Percentiles rank a stretch among this genome's conserved stretches.
These are phyloP conservation scores for Zeugodacus cucurbitae DNA, from an alignment of 1,140 invertebrate genomes.

Conservation along the genomic window DNA sequence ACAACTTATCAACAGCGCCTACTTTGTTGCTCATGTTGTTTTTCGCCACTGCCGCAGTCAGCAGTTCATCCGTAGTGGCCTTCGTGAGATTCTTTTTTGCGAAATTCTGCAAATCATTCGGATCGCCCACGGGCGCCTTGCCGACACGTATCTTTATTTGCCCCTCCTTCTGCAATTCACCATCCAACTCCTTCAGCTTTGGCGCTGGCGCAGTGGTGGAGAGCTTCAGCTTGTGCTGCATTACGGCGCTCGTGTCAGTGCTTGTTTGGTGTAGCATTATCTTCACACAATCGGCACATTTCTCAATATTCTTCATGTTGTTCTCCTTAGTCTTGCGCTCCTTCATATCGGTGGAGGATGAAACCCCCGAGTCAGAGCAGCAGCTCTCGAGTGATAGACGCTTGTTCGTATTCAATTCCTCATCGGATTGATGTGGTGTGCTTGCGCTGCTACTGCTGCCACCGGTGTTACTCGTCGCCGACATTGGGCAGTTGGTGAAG, in stretches of 20 bases:
- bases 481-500: constrained; percentile 42
- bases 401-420: constrained; percentile 45
- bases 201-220: neutral
- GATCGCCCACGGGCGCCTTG: constrained; percentile 47
- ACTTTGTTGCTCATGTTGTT: constrained; percentile 15
- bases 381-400: constrained; percentile 52
- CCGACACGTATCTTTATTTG: constrained; percentile 44
- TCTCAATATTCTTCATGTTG: constrained; percentile 48
- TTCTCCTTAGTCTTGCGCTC: constrained; percentile 44
- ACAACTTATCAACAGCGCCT: neutral
- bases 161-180: neutral
- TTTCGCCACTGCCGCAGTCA: constrained; percentile 47
- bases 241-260: neutral
- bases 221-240: neutral
- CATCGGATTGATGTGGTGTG: neutral
- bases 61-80: constrained; percentile 55
- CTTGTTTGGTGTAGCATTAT: constrained; percentile 14
- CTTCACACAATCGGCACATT: constrained; percentile 49
- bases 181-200: constrained; percentile 7
- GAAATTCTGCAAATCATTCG: constrained; percentile 62
- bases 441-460: neutral
- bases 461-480: neutral
- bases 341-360: constrained; percentile 48
- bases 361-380: constrained; percentile 53
- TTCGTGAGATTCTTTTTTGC: constrained; percentile 58